These are phyloP conservation scores for Ichneumoninae sp. DNA, from an alignment of 2,888 invertebrate species.

Conservation along the genomic window DNA sequence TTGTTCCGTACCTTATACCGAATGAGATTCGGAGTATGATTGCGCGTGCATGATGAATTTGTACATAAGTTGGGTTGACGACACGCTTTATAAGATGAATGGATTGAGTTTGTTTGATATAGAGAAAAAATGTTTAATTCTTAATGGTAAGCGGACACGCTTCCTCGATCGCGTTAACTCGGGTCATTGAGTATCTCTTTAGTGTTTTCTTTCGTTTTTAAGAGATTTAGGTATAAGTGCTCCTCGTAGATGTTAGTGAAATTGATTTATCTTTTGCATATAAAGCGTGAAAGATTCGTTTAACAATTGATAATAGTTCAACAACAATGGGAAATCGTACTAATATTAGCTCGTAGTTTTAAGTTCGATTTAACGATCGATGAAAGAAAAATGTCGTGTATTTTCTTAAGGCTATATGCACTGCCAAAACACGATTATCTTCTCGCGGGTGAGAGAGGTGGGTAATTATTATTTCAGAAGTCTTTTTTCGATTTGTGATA, in stretches of 20 bases:
- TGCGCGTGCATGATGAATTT: constrained; percentile 21
- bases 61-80: constrained; percentile 29
- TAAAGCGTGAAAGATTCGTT: constrained; percentile 20
- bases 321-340: constrained; percentile 66
- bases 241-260: constrained; percentile 37
- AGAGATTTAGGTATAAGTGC: constrained; percentile 21
- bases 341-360: constrained; percentile 30
- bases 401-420: constrained; percentile 40
- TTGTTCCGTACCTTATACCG: constrained; percentile 7
- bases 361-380: constrained; percentile 32
- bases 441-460: neutral
- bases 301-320: constrained; percentile 35
- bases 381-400: constrained; percentile 23
- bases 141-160: constrained; percentile 18
- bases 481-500: constrained; percentile 68
- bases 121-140: constrained; percentile 10
- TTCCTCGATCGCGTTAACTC: constrained; percentile 49
- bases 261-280: neutral
- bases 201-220: constrained; percentile 33
- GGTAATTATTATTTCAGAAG: constrained; percentile 29
- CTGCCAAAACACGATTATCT: constrained; percentile 61
- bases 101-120: constrained; percentile 12
- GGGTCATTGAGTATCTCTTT: constrained; percentile 42
- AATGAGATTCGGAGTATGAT: constrained; percentile 33
- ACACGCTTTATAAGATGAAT: constrained; percentile 1